Evolutionary conservation across 2,888 invertebrate species (phyloP), one percentile per base, ranked within the genome.

Genomic region (Andrena chrysosceles): DNA sequence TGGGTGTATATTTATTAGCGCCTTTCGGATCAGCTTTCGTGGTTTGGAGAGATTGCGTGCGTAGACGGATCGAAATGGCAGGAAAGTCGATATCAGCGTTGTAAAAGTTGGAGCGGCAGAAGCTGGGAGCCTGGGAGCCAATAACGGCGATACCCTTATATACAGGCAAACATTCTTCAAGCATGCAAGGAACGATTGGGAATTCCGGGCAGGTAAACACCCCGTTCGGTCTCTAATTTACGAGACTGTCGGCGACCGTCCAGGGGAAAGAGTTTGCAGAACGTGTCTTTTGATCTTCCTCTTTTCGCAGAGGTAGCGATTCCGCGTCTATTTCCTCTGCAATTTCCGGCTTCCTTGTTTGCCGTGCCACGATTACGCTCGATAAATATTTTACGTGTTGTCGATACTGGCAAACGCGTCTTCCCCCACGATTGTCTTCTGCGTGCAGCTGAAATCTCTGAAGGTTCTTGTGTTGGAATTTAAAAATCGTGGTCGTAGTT

Each of bases 261-360:
- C 63, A 49, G 29, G 3, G 33, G 49, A 64, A 77, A 59, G 63
- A 69, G 77, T 79, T 79, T 79, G 29, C 77, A 31, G 79, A 77
- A 70, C 79, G 79, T 79, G 79, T 79, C 77, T 77, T 70, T 77
- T 77, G 79, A 79, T 79, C 69, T 56, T 33, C 52, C 48, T 7
- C 20, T 29, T 48, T 49, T 76, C 62, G 5, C 23, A 42, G 26
- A 8, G 48, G 16, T 48, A 26, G 64, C 48, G 26, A 26, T 33
- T 68, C 33, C 20, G n/a, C 63, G 56, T 69, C 59, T 77, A 70
- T 79, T 79, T 79, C 77, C 77, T 77, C 63, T 64, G 56, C 77
- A 79, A 79, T 79, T 79, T 79, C 79, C 79, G 20, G 77, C 63
- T 69, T 35, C 77, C 79, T 64, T 77, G 79, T 79, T 79, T 79